Evolutionary conservation across 2,113 vertebrate species (phyloP).

Genomic region (Neotoma lepida): DNA sequence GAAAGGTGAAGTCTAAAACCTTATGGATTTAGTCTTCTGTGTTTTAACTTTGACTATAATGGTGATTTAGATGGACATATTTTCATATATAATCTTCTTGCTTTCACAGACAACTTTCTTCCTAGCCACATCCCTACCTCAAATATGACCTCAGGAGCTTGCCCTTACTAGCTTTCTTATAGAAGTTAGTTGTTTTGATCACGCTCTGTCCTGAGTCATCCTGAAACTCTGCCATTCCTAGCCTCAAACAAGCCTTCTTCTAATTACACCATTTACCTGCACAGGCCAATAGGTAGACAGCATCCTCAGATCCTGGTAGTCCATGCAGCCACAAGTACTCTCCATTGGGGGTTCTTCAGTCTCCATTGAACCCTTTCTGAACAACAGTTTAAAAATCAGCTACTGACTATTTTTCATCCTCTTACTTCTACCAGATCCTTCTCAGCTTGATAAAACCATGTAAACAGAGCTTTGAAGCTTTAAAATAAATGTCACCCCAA

Average conservation of each 20-base stretch:
- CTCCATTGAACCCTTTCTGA: conserved; percentile 61
- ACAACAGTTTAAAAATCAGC: neutral
- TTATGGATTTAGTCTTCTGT: conserved; percentile 58
- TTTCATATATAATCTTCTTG: conserved; percentile 85
- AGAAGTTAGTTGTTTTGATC: conserved; percentile 91
- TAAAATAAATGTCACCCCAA: conserved; percentile 68
- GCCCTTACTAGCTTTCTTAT: conserved; percentile 91
- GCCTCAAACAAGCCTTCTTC: conserved; percentile 89
- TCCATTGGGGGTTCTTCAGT: conserved; percentile 60
- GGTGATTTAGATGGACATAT: conserved; percentile 70
- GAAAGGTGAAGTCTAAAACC: neutral
- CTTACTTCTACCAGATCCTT: neutral
- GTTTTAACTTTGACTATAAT: neutral
- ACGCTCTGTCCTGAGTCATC: conserved; percentile 82
- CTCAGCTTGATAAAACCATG: neutral
- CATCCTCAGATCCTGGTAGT: conserved; percentile 85
- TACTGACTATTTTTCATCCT: neutral
- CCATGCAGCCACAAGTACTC: conserved; percentile 89
- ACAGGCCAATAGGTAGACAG: conserved; percentile 85
- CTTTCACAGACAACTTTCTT: conserved; percentile 84
- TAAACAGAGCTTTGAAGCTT: conserved; percentile 10
- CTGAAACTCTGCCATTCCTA: conserved; percentile 84
- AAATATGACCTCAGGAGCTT: conserved; percentile 87
- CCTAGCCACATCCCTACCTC: conserved; percentile 85
- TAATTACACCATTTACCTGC: conserved; percentile 89